These are phyloP conservation scores for Potamilus streckersoni DNA, from an alignment of 1,140 invertebrate genomes.

Conservation along the genomic window DNA sequence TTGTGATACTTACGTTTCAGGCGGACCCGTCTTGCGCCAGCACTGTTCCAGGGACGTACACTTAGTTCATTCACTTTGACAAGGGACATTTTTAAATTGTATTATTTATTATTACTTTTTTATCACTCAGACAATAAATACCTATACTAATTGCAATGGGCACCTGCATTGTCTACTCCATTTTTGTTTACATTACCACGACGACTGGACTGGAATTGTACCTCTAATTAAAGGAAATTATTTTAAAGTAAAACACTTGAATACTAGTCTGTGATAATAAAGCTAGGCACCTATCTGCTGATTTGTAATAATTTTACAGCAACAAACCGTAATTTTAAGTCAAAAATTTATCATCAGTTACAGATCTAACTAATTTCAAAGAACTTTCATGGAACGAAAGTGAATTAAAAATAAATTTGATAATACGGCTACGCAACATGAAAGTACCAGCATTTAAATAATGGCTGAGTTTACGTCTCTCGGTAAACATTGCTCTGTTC, in stretches of 20 bases:
- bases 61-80: conserved; percentile 19
- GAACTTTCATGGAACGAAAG: too few relatives aligned
- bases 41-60: conserved; percentile 16
- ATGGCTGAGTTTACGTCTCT: conserved; percentile 55
- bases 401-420: too few relatives aligned
- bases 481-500: conserved; percentile 47
- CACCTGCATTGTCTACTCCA: conserved; percentile 38
- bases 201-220: too few relatives aligned
- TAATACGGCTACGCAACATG: too few relatives aligned
- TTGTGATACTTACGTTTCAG: conserved; percentile 13
- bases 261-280: too few relatives aligned
- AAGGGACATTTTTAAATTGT: conserved; percentile 23
- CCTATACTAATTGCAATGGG: conserved; percentile 4
- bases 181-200: conserved; percentile 41
- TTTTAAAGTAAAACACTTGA: too few relatives aligned
- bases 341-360: too few relatives aligned
- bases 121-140: background rate
- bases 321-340: too few relatives aligned
- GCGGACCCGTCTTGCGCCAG: conserved; percentile 12
- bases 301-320: too few relatives aligned
- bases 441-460: background rate
- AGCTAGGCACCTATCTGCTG: too few relatives aligned
- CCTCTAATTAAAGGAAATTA: too few relatives aligned
- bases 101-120: background rate
- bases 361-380: too few relatives aligned